Base-by-base conservation (phyloP, 2,797 vertebrate species). In the Microchirus variegatus region DNA sequence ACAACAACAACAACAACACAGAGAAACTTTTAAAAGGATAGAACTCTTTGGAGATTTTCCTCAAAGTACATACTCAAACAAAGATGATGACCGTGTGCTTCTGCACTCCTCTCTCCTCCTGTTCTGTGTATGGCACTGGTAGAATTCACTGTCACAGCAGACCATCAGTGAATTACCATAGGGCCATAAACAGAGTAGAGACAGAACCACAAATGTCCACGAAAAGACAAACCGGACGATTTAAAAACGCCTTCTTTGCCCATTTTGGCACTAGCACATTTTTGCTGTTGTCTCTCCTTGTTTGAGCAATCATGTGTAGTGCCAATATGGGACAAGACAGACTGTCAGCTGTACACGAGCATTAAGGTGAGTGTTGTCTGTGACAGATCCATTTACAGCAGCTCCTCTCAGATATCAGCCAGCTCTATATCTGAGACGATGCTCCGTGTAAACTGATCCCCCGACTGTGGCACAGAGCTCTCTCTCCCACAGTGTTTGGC, bases 81-180 rank as follows among this genome's bases (percentile, higher is more conserved):
- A n/a, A 13, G 12, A 10, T 38, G 4, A 10, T 8, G 4, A 31
- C 7, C 26, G 7, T 31, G 0, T 31, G 5, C 6, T 31, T 89
- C 91, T 87, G 85, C 92, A 88, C 89, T 48, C 49, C 11, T 18
- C 75, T 86, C 67, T 87, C 83, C 96, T 97, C 95, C 96, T 98
- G 94, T 98, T 96, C 97, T 98, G 97, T 98, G 95, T 99, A 98
- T 98, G 97, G 97, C 97, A 98, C 97, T 98, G 97, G 97, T 98
- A 99, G 97, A 98, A 98, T 98, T 99, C 97, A 99, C 97, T 99
- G 97, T 98, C 94, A 94, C 95, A 93, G 93, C 92, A 94, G 91
- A 93, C 90, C 86, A 95, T 98, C 97, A 98, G 97, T 99, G 97
- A 99, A 98, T 99, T 98, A 98, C 96, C 96, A 97, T 96, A 97